phyloP scores from a whole-genome alignment of 2,888 invertebrate genomes.

The Brachylomia viminalis region DNA sequence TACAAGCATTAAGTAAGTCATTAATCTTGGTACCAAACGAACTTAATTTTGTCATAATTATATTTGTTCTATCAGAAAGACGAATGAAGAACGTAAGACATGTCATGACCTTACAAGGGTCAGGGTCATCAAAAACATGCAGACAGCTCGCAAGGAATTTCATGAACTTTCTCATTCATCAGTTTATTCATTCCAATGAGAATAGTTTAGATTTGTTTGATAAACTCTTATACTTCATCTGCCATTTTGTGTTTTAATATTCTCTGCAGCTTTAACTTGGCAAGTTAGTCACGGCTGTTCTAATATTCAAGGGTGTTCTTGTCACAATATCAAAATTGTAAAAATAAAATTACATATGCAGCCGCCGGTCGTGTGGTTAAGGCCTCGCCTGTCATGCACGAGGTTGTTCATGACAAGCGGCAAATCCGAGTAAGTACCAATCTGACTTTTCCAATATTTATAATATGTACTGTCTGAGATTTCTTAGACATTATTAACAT shows the following conservation, averaged over 20 bases:
- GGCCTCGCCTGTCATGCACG: no score
- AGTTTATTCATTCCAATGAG: conserved; percentile 15
- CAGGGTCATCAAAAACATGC: conserved; percentile 8
- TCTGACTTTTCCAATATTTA: no score
- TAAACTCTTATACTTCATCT: background rate
- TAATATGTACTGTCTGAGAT: no score
- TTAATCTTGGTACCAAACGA: conserved; percentile 22
- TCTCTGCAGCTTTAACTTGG: background rate
- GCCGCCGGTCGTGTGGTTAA: no score
- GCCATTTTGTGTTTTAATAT: background rate
- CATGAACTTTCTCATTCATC: conserved; percentile 31
- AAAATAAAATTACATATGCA: background rate
- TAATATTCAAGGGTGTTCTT: background rate
- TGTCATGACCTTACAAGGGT: conserved; percentile 9
- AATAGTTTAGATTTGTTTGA: conserved; percentile 23
- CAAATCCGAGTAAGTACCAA: no score
- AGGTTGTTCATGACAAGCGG: no score
- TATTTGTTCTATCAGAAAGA: conserved; percentile 14
- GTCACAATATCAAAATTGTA: background rate
- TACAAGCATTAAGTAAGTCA: background rate
- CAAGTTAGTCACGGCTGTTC: background rate
- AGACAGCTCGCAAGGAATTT: conserved; percentile 16
- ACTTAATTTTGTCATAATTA: conserved; percentile 11
- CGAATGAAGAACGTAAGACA: conserved; percentile 14
- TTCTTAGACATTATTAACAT: no score